These are phyloP conservation scores for Drosophila tripunctata DNA, from an alignment of 2,888 invertebrate species.

Conservation along the genomic window DNA sequence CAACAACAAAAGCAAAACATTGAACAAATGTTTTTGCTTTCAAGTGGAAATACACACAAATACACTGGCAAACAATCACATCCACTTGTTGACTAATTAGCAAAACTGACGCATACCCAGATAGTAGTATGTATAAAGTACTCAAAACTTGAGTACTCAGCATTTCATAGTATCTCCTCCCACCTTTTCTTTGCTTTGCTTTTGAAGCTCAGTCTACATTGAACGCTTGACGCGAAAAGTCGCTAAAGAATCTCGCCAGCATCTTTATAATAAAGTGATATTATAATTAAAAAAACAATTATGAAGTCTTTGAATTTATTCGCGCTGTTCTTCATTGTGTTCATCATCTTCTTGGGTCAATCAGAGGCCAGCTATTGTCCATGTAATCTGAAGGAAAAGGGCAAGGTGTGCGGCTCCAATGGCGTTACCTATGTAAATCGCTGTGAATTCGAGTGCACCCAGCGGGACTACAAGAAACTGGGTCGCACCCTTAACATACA, in stretches of 20 bases:
- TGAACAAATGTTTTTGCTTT: slow-evolving; percentile 39
- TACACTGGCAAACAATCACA: slow-evolving; percentile 14
- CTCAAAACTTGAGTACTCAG: slow-evolving; percentile 5
- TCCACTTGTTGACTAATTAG: slow-evolving; percentile 62
- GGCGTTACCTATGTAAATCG: slow-evolving; percentile 97
- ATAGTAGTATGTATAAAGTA: too few species aligned
- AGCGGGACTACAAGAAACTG: slow-evolving; percentile 75
- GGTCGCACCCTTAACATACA: slow-evolving; percentile 68
- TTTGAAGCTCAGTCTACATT: slow-evolving; percentile 43
- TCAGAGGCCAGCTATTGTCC: slow-evolving; percentile 87
- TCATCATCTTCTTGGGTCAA: slow-evolving; percentile 37
- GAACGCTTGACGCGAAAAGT: slow-evolving; percentile 26
- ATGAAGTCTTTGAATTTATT: slow-evolving; percentile 66
- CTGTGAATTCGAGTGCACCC: slow-evolving; percentile 96
- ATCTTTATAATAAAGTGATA: neutral
- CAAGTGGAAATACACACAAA: slow-evolving; percentile 19
- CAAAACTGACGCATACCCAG: slow-evolving; percentile 54
- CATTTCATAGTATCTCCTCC: neutral
- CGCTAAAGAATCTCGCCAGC: slow-evolving; percentile 15
- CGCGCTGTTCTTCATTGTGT: slow-evolving; percentile 17
- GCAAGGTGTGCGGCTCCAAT: slow-evolving; percentile 96
- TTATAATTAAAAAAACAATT: slow-evolving; percentile 26
- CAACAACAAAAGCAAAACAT: slow-evolving; percentile 19
- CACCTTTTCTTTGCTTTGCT: neutral
- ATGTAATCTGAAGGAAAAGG: slow-evolving; percentile 91